Percentiles rank a stretch among this genome's conserved stretches.
Conservation (phyloP, 2,888 invertebrate species). For the Spisula subtruncata region DNA sequence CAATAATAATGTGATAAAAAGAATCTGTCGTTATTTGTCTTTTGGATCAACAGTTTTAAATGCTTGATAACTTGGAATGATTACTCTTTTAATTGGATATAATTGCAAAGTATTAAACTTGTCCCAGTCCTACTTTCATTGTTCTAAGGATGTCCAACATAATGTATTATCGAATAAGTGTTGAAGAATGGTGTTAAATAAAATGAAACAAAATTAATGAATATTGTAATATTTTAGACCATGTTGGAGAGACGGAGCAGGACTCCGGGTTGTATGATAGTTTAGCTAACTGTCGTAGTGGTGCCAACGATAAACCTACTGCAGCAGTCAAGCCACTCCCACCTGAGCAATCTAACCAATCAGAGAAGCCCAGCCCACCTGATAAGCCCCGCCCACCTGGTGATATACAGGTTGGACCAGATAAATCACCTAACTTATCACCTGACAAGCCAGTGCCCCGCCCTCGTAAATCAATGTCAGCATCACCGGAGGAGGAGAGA, state of each 20-base stretch:
- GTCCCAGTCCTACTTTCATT: too few relatives aligned
- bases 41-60: too few relatives aligned
- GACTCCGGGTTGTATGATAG: conserved; percentile 59
- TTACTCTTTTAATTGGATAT: too few relatives aligned
- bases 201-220: too few relatives aligned
- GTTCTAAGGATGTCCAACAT: too few relatives aligned
- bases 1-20: too few relatives aligned
- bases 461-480: conserved; percentile 31
- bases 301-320: conserved; percentile 52
- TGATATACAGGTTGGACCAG: conserved; percentile 5
- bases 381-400: conserved; percentile 40
- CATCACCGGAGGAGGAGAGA: conserved; percentile 24
- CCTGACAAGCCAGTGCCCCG: conserved; percentile 46
- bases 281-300: conserved; percentile 47
- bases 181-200: too few relatives aligned
- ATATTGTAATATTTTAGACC: conserved; percentile 38
- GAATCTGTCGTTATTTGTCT: too few relatives aligned
- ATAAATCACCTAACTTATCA: background rate
- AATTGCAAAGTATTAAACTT: too few relatives aligned
- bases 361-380: conserved; percentile 41
- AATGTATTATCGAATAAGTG: too few relatives aligned
- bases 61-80: too few relatives aligned
- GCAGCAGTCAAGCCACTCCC: conserved; percentile 63
- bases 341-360: conserved; percentile 50
- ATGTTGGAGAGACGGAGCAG: conserved; percentile 31